Percentiles rank a stretch among this genome's conserved stretches.
phyloP scores from a whole-genome alignment of 2,113 vertebrate species.

The Leptocoma aspasia region DNA sequence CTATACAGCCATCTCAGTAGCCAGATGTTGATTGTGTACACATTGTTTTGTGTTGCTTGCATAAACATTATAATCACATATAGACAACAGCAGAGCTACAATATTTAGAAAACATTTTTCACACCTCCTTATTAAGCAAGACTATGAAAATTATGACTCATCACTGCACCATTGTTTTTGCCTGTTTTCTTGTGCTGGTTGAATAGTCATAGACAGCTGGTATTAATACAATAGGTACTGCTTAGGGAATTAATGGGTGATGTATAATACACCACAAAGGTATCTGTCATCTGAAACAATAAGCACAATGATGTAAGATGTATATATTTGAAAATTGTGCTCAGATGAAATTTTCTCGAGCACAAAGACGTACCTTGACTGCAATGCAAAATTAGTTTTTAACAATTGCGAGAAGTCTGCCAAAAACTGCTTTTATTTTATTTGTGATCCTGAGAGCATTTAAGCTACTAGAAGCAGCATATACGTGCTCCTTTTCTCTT shows the following conservation, averaged over 20 bases:
- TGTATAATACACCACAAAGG: constrained; percentile 80
- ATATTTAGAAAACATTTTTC: constrained; percentile 96
- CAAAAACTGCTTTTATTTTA: constrained; percentile 85
- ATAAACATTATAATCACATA: constrained; percentile 93
- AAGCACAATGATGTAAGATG: constrained; percentile 74
- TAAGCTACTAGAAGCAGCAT: constrained; percentile 79
- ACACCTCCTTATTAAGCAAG: constrained; percentile 92
- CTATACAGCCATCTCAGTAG: constrained; percentile 76
- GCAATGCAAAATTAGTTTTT: constrained; percentile 78
- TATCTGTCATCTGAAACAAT: constrained; percentile 81
- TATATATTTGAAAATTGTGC: constrained; percentile 80
- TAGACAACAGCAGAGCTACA: constrained; percentile 90
- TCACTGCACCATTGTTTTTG: constrained; percentile 87
- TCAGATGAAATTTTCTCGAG: constrained; percentile 72
- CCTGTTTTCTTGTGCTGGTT: constrained; percentile 82
- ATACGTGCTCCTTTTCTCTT: constrained; percentile 85
- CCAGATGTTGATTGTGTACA: constrained; percentile 91
- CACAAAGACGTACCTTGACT: constrained; percentile 79
- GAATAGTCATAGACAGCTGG: constrained; percentile 87
- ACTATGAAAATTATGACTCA: constrained; percentile 93
- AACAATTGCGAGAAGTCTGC: constrained; percentile 79
- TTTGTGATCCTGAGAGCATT: constrained; percentile 84
- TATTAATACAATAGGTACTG: constrained; percentile 86
- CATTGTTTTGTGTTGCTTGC: constrained; percentile 89
- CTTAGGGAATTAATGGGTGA: constrained; percentile 85